Conservation (phyloP, 1,140 invertebrate genomes). For the Cepaea nemoralis region DNA sequence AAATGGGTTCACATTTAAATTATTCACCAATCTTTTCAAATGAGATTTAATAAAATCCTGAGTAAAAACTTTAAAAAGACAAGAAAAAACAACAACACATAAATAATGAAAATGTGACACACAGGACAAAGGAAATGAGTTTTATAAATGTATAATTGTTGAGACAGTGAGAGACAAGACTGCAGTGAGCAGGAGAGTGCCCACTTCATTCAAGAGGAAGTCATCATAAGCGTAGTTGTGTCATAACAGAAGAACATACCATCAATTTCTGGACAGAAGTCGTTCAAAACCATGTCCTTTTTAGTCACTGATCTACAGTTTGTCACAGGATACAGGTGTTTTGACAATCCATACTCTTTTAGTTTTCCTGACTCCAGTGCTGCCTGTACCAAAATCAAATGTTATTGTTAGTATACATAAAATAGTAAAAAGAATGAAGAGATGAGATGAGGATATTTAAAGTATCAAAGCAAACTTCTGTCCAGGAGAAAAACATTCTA, state of each 20-base stretch:
- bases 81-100: no score
- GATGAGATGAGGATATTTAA: no score
- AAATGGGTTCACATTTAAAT: no score
- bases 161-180: not conserved
- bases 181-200: not conserved
- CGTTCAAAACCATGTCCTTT: slow-evolving; percentile 64
- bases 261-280: slow-evolving; percentile 62
- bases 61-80: no score
- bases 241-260: slow-evolving; percentile 47
- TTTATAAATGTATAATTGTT: not conserved
- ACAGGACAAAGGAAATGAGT: no score
- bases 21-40: no score
- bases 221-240: not conserved
- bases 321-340: slow-evolving; percentile 58
- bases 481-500: no score
- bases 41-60: no score
- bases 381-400: slow-evolving; percentile 44
- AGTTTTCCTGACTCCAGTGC: slow-evolving; percentile 52
- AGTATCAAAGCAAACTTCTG: no score
- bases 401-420: not conserved
- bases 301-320: slow-evolving; percentile 64
- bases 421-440: not conserved
- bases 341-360: slow-evolving; percentile 61
- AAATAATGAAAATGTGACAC: no score
- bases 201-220: not conserved